Evolutionary conservation across 2,797 vertebrate species (phyloP), one percentile per base, ranked within the genome.

Genomic region (Darevskia nairensis): DNA sequence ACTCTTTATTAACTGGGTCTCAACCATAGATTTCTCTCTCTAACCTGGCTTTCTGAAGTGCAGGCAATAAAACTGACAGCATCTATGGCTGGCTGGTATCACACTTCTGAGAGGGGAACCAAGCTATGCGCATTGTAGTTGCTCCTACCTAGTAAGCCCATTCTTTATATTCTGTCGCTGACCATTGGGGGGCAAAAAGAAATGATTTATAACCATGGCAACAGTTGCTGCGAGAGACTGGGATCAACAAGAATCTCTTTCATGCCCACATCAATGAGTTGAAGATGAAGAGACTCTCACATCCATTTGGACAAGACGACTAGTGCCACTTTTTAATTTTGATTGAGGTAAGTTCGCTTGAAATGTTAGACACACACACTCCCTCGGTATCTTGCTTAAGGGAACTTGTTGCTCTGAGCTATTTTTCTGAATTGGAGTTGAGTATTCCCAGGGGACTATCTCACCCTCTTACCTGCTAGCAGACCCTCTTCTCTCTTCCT

Each of bases 151-250:
- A 85, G 80, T 64, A 85, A 93, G 66, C 68, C 89, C 3, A 8
- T 91, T 92, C 88, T 91, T 95, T 92, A 85, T 91, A 84, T 93
- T 95, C 94, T 86, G 76, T 82, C 82, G 32, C 88, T 76, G 55
- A 89, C 86, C 82, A 23, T 82, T 0, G 80, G 89, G 88, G 76
- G 41, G 74, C 90, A 92, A 74, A 90, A 95, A 78, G 69, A 91
- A 94, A 94, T 96, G 93, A 95, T 94, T 96, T 94, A 95, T 94
- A 94, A 92, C 94, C 94, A 95, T 89, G 90, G 93, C 90, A 95
- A 96, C 92, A 86, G 94, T 97, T 95, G 93, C 94, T 94, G 80
- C 39, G 93, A 94, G 88, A 90, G 95, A 92, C 86, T 71, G 82
- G 46, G 85, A 93, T 92, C 91, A 96, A 93, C 91, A 93, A 92